A percentile compares a stretch with the other conserved stretches of the same genome.
Evolutionary conservation across 2,888 invertebrate genomes (phyloP).

Genomic region (Oscheius sp.): DNA sequence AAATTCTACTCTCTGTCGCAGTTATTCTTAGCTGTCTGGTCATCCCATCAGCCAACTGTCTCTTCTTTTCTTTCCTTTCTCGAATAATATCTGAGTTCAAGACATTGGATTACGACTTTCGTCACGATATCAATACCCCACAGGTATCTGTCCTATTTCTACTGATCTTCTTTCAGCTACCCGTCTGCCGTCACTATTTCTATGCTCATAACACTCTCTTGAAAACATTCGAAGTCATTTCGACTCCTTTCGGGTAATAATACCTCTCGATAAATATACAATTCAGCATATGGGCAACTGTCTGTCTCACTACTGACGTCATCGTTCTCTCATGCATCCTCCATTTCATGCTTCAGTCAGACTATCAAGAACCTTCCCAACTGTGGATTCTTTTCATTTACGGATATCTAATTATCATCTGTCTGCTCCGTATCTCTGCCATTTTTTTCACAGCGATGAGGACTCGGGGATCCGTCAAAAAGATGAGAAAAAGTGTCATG

Average conservation of each 20-base stretch:
- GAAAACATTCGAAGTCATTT: neutral
- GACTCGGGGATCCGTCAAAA: neutral
- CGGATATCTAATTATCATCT: neutral
- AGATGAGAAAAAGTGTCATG: neutral
- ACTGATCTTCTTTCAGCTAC: neutral
- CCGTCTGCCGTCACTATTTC: slow-evolving; percentile 20
- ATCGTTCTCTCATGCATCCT: neutral
- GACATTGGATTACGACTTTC: slow-evolving; percentile 14
- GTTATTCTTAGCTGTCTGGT: slow-evolving; percentile 5
- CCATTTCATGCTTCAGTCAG: neutral
- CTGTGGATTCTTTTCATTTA: slow-evolving; percentile 11
- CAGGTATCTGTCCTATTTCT: neutral
- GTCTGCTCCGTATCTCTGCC: neutral
- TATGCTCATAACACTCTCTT: slow-evolving; percentile 6
- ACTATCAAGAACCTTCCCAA: neutral
- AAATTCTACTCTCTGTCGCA: neutral
- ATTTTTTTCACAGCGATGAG: neutral
- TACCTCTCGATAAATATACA: neutral
- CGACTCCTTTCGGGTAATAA: neutral
- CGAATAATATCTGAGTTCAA: neutral
- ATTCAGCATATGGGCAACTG: slow-evolving; percentile 11
- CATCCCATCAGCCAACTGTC: slow-evolving; percentile 10
- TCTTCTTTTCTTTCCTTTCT: slow-evolving; percentile 11
- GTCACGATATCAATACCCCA: neutral
- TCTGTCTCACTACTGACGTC: neutral